Base-by-base conservation (phyloP, 2,888 invertebrate species). In the Nomada fabriciana region DNA sequence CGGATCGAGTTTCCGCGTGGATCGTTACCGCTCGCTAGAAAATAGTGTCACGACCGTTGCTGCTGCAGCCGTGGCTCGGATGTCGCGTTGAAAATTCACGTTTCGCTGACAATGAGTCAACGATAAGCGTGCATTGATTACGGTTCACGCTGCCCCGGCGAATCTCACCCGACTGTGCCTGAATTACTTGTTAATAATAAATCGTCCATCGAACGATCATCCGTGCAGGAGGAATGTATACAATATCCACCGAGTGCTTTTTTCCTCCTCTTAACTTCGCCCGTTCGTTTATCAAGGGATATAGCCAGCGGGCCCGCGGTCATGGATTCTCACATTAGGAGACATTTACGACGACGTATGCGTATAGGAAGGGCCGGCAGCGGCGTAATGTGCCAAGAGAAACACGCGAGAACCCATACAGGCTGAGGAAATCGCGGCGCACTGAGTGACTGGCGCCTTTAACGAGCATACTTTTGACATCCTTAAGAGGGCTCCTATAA, bases 381-480 rank as follows among this genome's bases (percentile, higher is more conserved):
- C 78, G 43, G 59, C 72, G 64, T 36, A 76, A 77, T 69, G 80
- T 50, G 63, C 53, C 47, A 25, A 47, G 60, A 65, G 73, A 68
- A 76, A 71, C 68, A 47, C 53, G 73, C 50, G n/a, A 23, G 25
- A 11, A 64, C 47, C n/a, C 65, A 57, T 72, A 70, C 64, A 67
- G 57, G 36, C 36, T 7, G 72, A 52, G 67, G 60, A 61, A 70
- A 55, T 61, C 60, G 53, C 67, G 36, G 60, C 60, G 15, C 50
- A 76, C 50, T 71, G 76, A 82, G 83, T 78, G 76, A 79, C 77
- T 77, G 84, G 84, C 84, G 88, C 87, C 84, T 86, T 87, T 87
- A 87, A 87, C 87, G 86, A 86, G 79, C 78, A 65, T 80, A 80
- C 74, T 79, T 89, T 83, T 85, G 82, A 86, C 83, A 68, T 84